Evolutionary conservation across 2,113 vertebrate genomes (phyloP).

Genomic region (Butastur rufipennis): DNA sequence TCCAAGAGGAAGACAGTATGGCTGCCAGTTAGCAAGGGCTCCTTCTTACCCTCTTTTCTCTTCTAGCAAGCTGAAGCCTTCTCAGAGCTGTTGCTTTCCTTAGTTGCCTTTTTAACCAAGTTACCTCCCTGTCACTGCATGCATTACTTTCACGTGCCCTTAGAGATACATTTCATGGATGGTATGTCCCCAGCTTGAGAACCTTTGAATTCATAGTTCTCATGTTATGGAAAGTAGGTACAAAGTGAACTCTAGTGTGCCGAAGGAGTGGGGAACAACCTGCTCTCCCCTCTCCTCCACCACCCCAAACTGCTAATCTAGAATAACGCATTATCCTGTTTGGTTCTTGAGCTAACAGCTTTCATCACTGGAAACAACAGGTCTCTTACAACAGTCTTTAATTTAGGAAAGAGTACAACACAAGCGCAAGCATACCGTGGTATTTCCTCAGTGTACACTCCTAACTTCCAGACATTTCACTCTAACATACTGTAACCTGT

Average conservation of each 20-base stretch:
- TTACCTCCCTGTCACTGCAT: not conserved
- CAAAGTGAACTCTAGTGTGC: not conserved
- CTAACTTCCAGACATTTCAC: not conserved
- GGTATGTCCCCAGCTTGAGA: not conserved
- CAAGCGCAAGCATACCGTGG: not conserved
- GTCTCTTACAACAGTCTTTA: not conserved
- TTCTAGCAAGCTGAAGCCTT: not conserved
- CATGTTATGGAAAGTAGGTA: rapidly evolving
- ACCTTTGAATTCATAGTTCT: not conserved
- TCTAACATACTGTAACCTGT: not conserved
- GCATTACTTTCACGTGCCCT: not conserved
- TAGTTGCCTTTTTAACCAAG: not conserved
- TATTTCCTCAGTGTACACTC: not conserved
- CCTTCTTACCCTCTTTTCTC: not conserved
- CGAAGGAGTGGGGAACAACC: not conserved
- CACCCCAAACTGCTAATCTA: not conserved
- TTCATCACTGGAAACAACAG: not conserved
- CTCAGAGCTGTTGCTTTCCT: not conserved
- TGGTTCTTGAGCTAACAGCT: not conserved
- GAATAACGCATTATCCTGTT: not conserved
- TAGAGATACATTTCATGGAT: not conserved
- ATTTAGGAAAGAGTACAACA: not conserved
- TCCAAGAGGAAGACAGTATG: not conserved
- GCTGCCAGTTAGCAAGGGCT: not conserved
- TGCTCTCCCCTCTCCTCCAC: too few species aligned